Conservation (phyloP, 2,113 vertebrate genomes). For the Hydrolagus affinis region DNA sequence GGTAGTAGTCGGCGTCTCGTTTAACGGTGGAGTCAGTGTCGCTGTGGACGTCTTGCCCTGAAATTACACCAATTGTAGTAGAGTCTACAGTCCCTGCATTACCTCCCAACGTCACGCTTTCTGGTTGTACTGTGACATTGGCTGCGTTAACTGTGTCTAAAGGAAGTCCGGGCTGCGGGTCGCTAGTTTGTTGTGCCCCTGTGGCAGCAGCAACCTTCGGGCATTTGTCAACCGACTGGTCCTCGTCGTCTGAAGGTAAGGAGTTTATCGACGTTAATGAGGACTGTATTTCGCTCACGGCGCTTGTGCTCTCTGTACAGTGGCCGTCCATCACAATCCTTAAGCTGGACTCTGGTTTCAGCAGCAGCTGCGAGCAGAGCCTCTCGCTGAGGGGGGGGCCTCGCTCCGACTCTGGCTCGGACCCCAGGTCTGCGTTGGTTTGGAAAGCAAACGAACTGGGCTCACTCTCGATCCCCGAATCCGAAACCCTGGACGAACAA, state of each 20-base stretch:
- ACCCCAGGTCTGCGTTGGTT: slow-evolving; percentile 53
- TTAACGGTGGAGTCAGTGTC: not conserved
- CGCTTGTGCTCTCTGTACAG: slow-evolving; percentile 77
- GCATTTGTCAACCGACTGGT: slow-evolving; percentile 65
- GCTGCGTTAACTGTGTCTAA: slow-evolving; percentile 58
- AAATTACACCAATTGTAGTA: slow-evolving; percentile 45
- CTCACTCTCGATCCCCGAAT: slow-evolving; percentile 92
- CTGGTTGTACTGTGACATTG: slow-evolving; percentile 63
- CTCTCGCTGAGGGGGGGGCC: slow-evolving; percentile 54
- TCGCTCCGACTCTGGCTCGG: slow-evolving; percentile 50
- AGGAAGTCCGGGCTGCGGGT: slow-evolving; percentile 21
- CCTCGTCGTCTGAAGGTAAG: slow-evolving; percentile 86
- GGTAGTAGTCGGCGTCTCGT: not conserved
- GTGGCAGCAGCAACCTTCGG: slow-evolving; percentile 58
- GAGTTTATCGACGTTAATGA: slow-evolving; percentile 97
- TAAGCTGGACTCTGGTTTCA: slow-evolving; percentile 59
- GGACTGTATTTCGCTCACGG: slow-evolving; percentile 85
- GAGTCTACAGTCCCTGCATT: slow-evolving; percentile 43
- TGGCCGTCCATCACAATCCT: slow-evolving; percentile 58
- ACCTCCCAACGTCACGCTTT: slow-evolving; percentile 64
- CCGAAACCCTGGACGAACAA: slow-evolving; percentile 81
- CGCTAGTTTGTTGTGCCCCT: slow-evolving; percentile 40
- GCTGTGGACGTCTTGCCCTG: not conserved
- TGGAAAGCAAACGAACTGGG: slow-evolving; percentile 84
- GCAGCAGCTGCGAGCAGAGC: slow-evolving; percentile 56